Evolutionary conservation across 2,888 invertebrate genomes (phyloP), one percentile per base, ranked within the genome.

Genomic region (Agrotis clavis): DNA sequence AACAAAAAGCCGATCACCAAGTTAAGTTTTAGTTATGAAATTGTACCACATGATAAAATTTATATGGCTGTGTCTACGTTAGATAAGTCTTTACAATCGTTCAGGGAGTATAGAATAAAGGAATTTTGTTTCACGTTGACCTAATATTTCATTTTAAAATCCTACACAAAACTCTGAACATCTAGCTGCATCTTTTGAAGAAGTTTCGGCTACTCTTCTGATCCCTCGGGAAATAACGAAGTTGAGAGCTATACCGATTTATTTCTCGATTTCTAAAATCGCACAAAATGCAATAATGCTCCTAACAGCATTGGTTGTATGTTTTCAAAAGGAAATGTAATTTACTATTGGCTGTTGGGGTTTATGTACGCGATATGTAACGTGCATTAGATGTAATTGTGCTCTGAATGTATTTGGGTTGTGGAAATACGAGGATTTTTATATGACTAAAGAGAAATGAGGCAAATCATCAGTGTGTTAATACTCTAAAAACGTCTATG

Each of bases 161-260:
- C 19, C 64, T 64, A 73, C 67, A 61, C 30, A 51, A 75, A 76
- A 80, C 53, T 54, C 65, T 56, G 45, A 72, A 78, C 66, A 72
- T 71, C 56, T 48, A 60, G 72, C 67, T 71, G 73, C 71, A 71
- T 84, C 74, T 80, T 82, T 80, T 77, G 54, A 70, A 67, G 57
- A 75, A 76, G 65, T 71, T 73, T 75, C 35, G 71, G 73, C 74
- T 84, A 64, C 59, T 68, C 53, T 69, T 62, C 61, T 60, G 68
- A 75, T 60, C 84, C 78, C 85, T 19, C 62, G 84, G 82, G 84
- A 84, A 84, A 84, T 84, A 84, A 84, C 71, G 53, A 65, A 73
- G 76, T 62, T 72, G 59, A 57, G 59, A 77, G 68, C 77, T 67
- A 50, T 73, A 75, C 67, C 71, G 73, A 82, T 84, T 81, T 84